Evolutionary conservation across 2,888 invertebrate species (phyloP).

Genomic region (Synergus itoensis): DNA sequence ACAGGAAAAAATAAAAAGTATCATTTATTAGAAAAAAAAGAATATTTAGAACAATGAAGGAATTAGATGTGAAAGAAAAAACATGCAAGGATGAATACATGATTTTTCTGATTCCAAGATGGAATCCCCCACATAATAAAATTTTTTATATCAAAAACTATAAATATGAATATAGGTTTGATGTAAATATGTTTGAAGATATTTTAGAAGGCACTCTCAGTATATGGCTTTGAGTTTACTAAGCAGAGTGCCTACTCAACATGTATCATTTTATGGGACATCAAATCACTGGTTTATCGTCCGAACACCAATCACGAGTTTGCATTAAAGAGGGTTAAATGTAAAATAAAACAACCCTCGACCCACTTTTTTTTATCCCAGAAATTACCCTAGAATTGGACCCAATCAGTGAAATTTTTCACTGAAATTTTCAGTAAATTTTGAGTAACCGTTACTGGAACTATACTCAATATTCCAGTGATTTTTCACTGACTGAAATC

Average conservation of each 20-base stretch:
- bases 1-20: too few species aligned
- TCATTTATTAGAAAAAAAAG: too few species aligned
- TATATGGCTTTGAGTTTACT: constrained; percentile 15
- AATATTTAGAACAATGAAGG: too few species aligned
- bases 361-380: constrained; percentile 4
- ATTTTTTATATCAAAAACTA: not conserved
- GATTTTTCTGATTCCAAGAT: too few species aligned
- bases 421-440: too few species aligned
- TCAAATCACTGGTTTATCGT: constrained; percentile 6
- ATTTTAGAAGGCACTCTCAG: not conserved
- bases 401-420: too few species aligned
- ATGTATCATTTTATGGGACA: constrained; percentile 20
- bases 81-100: too few species aligned
- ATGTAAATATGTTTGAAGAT: constrained; percentile 2
- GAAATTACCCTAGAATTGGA: too few species aligned
- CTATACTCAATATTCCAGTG: too few species aligned
- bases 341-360: not conserved
- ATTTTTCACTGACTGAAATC: too few species aligned
- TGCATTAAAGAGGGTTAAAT: constrained; percentile 12
- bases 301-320: not conserved
- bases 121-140: not conserved
- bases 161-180: not conserved
- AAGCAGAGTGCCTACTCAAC: constrained; percentile 15
- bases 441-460: too few species aligned
- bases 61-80: too few species aligned